Evolutionary conservation across 92 coral and sea anemone species (phyloP), one percentile per base, ranked within the genome.

Genomic region (Siderastrea radians): DNA sequence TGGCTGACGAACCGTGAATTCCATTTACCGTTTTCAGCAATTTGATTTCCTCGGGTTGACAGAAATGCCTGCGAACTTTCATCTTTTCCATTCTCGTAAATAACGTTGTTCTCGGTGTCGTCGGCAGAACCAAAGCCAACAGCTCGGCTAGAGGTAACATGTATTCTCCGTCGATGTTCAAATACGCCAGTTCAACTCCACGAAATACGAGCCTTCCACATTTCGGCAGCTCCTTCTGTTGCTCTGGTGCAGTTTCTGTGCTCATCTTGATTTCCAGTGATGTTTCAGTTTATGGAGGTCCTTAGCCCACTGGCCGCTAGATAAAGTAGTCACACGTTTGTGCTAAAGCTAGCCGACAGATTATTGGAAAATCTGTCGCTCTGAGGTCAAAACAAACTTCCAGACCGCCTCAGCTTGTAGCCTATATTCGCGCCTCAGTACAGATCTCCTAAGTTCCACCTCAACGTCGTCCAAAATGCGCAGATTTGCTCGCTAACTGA

Each of bases 11-110:
- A 59, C 98, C 98, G 83, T 95, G 98, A 88, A 94, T 93, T 85
- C 98, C 98, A 86, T 94, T 94, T 19, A 95, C 98, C 70, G 98
- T 93, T 80, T 95, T 95, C 3, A 95, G 92, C 68, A 95, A 89
- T 92, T 88, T 95, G 74, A 95, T 95, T 85, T 95, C 98, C 58
- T 78, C 88, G 5, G 95, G 96, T 45, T 57, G 72, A 88, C 98
- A 95, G 92, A 93, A 95, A 91, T 95, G 96, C 91, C 98, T 92
- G 46, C 96, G 95, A 93, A 95, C 96, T 60, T 85, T 87, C 86
- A 95, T 93, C 79, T 93, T 95, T 91, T 95, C 98, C 98, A 95
- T 95, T 82, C 98, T 93, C 1, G 98, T 95, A 94, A 95, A 95
- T 68, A 95, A 71, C 78, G 98, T 95, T 52, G 98, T 95, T 80